Percentiles rank a stretch among this genome's conserved stretches.
These are phyloP conservation scores for Chrysina gloriosa DNA, from an alignment of 2,888 invertebrate species.

Conservation along the genomic window DNA sequence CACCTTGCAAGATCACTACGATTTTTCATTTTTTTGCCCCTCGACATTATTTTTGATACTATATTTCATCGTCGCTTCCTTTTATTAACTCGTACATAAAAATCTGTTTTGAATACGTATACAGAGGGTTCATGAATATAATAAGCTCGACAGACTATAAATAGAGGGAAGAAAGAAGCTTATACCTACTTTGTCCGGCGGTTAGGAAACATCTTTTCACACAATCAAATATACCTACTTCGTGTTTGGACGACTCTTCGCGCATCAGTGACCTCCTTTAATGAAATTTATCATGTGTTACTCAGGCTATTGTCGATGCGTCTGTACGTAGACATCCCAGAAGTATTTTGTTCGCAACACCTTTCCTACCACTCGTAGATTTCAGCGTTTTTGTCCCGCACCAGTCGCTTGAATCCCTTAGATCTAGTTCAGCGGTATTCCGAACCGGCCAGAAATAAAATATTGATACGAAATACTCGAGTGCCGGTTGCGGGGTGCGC, in stretches of 20 bases:
- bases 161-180: conserved; percentile 18
- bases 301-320: conserved; percentile 56
- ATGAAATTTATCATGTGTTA: conserved; percentile 64
- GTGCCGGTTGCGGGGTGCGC: conserved; percentile 51
- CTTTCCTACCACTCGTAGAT: conserved; percentile 52
- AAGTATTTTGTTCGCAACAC: conserved; percentile 48
- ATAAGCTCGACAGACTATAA: not conserved
- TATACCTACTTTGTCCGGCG: conserved; percentile 55
- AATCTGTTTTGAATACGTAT: not conserved
- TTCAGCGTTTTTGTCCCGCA: conserved; percentile 48
- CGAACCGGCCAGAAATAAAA: conserved; percentile 54
- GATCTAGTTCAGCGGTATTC: conserved; percentile 61
- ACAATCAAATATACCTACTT: conserved; percentile 54
- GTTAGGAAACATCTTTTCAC: conserved; percentile 57
- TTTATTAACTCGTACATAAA: not conserved
- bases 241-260: conserved; percentile 60
- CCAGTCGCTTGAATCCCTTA: conserved; percentile 51
- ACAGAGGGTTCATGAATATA: conserved; percentile 2
- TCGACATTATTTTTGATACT: not conserved
- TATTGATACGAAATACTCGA: conserved; percentile 51
- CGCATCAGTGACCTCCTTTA: conserved; percentile 58
- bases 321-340: conserved; percentile 52
- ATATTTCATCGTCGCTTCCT: not conserved
- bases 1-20: no score
- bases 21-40: no score